Percentiles rank a stretch among this genome's conserved stretches.
Conservation (phyloP, 2,797 vertebrate species). For the Amblyopsis hoosieri region DNA sequence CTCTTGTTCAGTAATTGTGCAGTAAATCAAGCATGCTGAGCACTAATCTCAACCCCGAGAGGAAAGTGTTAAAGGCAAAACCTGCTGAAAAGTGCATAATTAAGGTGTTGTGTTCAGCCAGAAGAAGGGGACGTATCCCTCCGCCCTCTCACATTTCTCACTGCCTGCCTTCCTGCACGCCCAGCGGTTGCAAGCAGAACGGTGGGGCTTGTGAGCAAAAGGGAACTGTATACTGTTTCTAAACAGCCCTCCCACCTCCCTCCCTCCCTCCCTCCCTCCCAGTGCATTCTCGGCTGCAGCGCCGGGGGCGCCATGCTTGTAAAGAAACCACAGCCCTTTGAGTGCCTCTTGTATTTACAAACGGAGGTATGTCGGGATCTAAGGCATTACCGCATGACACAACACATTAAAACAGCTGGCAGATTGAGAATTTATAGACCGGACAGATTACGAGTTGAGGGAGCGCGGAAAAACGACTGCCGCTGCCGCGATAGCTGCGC, state of each 20-base stretch:
- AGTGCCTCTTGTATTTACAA: constrained; percentile 99
- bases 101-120: constrained; percentile 63
- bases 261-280: constrained; percentile 67
- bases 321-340: constrained; percentile 98
- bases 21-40: constrained; percentile 71
- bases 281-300: constrained; percentile 87
- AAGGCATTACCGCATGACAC: constrained; percentile 99
- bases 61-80: constrained; percentile 79
- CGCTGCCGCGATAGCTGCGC: constrained; percentile 76
- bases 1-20: constrained; percentile 76
- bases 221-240: constrained; percentile 76
- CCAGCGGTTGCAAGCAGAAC: constrained; percentile 61
- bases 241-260: constrained; percentile 47
- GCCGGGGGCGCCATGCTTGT: constrained; percentile 89
- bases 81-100: constrained; percentile 75
- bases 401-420: constrained; percentile 97
- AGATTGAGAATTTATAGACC: constrained; percentile 93
- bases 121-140: constrained; percentile 62
- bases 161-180: constrained; percentile 61
- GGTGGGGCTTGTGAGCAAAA: constrained; percentile 69
- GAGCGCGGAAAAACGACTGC: constrained; percentile 74
- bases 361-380: constrained; percentile 98
- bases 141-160: constrained; percentile 73
- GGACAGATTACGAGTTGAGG: constrained; percentile 81
- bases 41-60: constrained; percentile 70